phyloP scores from a whole-genome alignment of 2,113 vertebrate species.

The Zapus hudsonius region DNA sequence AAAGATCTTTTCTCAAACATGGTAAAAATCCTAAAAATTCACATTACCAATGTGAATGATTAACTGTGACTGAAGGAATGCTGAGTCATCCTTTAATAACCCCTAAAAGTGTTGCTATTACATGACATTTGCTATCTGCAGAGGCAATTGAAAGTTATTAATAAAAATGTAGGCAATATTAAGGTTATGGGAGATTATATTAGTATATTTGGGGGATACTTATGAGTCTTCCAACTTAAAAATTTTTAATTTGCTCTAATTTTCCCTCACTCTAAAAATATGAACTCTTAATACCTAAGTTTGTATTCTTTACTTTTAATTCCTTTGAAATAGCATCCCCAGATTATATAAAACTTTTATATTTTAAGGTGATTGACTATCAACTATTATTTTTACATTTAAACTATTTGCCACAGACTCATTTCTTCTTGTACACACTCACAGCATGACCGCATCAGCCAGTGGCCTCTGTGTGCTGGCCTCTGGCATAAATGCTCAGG shows the following conservation, averaged over 20 bases:
- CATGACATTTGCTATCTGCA: neutral
- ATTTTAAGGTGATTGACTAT: neutral
- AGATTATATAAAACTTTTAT: slow-evolving; percentile 10
- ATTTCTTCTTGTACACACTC: no score
- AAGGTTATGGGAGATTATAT: neutral
- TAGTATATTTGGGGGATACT: slow-evolving; percentile 35
- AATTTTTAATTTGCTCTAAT: slow-evolving; percentile 25
- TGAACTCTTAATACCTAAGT: slow-evolving; percentile 1
- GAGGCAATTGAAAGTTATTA: neutral
- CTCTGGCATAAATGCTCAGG: no score
- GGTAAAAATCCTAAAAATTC: slow-evolving; percentile 7
- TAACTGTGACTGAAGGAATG: slow-evolving; percentile 25
- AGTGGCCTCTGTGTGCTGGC: no score
- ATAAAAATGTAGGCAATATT: neutral
- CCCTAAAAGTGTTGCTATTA: neutral
- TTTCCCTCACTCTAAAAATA: slow-evolving; percentile 10
- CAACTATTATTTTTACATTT: no score
- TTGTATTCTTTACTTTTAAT: slow-evolving; percentile 29
- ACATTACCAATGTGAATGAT: neutral
- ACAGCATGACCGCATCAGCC: no score
- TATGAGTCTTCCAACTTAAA: neutral
- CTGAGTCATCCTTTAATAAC: neutral
- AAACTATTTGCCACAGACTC: no score
- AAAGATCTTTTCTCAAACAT: slow-evolving; percentile 21
- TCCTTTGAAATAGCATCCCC: neutral